Percentiles rank a stretch among this genome's conserved stretches.
These are phyloP conservation scores for Chaenogobius annularis DNA, from an alignment of 2,113 vertebrate genomes.

Conservation along the genomic window DNA sequence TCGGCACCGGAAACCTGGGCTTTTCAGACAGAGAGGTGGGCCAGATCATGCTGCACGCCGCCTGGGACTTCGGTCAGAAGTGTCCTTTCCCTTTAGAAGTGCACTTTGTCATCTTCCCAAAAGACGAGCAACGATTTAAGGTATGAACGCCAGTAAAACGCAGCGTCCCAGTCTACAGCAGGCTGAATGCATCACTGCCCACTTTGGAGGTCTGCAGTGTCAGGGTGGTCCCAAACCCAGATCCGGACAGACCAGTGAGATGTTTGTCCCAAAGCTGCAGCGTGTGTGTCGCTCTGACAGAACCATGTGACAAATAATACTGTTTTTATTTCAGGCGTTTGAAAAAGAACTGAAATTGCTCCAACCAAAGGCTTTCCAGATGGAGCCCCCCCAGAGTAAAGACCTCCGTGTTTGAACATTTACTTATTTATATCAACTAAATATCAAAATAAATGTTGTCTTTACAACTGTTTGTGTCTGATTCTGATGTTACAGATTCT, in stretches of 20 bases:
- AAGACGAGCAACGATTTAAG: slow-evolving; percentile 34
- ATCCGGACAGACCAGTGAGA: too few species aligned
- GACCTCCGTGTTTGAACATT: neutral
- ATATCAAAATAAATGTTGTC: neutral
- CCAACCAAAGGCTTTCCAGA: neutral
- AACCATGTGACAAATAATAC: too few species aligned
- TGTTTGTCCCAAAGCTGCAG: too few species aligned
- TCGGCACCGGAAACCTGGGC: slow-evolving; percentile 58
- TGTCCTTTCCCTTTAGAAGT: slow-evolving; percentile 40
- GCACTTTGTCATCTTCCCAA: slow-evolving; percentile 76
- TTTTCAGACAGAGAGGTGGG: slow-evolving; percentile 48
- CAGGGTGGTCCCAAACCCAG: too few species aligned
- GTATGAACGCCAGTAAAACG: slow-evolving; percentile 48
- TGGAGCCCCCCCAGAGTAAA: slow-evolving; percentile 23
- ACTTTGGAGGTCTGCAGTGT: too few species aligned
- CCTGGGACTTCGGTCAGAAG: slow-evolving; percentile 55
- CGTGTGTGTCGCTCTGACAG: too few species aligned
- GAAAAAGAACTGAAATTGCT: slow-evolving; percentile 5
- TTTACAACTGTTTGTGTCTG: neutral
- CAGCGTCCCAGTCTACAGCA: too few species aligned
- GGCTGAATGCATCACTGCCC: too few species aligned
- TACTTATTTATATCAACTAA: neutral
- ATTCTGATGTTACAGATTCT: neutral
- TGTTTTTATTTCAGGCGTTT: slow-evolving; percentile 60
- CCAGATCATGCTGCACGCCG: slow-evolving; percentile 65